Percentiles rank a stretch among this genome's conserved stretches.
phyloP scores from a whole-genome alignment of 2,113 vertebrate species.

The Neoarius graeffei region DNA sequence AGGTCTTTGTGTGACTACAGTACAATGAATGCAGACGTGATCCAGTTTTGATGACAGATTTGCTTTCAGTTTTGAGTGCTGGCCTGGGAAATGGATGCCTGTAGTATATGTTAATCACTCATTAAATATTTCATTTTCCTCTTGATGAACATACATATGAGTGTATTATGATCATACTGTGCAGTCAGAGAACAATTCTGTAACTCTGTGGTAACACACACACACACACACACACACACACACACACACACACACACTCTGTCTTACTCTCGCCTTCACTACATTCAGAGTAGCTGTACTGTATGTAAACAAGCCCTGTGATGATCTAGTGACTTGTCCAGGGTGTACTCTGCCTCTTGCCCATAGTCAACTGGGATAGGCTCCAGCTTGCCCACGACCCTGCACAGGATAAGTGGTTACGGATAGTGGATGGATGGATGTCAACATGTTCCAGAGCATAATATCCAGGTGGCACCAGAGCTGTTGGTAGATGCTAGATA shows the following conservation, averaged over 20 bases:
- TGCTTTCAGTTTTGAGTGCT: constrained; percentile 14
- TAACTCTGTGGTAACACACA: background rate
- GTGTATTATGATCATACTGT: background rate
- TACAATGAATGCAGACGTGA: constrained; percentile 13
- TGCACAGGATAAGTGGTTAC: too few relatives aligned
- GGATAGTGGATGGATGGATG: constrained; percentile 36
- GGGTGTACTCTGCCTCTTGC: too few relatives aligned
- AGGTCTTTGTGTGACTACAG: constrained; percentile 8
- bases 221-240: background rate
- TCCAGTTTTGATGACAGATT: constrained; percentile 39
- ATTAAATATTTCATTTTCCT: constrained; percentile 24
- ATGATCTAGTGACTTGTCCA: too few relatives aligned
- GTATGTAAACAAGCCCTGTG: constrained; percentile 50
- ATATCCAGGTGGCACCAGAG: constrained; percentile 49
- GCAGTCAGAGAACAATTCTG: constrained; percentile 32
- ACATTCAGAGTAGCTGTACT: constrained; percentile 41
- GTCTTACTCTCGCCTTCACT: constrained; percentile 16
- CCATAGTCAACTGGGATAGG: too few relatives aligned
- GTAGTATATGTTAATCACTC: constrained; percentile 8
- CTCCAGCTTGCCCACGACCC: too few relatives aligned
- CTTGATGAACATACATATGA: constrained; percentile 25
- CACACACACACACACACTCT: background rate
- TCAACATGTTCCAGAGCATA: constrained; percentile 51
- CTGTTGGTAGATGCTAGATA: background rate
- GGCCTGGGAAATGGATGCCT: background rate